Conservation (phyloP, 2,888 invertebrate species). For the Mellilla xanthometata region DNA sequence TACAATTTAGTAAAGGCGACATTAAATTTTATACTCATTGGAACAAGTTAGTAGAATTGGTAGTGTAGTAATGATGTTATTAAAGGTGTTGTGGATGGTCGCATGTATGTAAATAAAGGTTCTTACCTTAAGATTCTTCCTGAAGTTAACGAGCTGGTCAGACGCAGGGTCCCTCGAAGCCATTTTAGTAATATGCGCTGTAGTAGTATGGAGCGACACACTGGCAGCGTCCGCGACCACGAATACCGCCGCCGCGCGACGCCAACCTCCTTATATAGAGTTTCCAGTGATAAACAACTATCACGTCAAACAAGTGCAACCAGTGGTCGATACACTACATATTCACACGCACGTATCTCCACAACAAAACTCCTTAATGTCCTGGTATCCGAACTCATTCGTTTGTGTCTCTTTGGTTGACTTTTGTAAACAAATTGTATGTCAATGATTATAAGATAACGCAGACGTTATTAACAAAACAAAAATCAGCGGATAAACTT, state of each 20-base stretch:
- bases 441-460: no score
- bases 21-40: no score
- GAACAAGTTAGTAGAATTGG: no score
- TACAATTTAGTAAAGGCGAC: not conserved
- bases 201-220: slow-evolving; percentile 51
- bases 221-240: slow-evolving; percentile 54
- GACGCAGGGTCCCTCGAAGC: slow-evolving; percentile 83
- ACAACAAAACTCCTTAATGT: no score
- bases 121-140: slow-evolving; percentile 83
- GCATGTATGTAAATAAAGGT: not conserved
- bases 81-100: no score
- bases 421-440: no score
- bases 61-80: no score
- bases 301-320: slow-evolving; percentile 51
- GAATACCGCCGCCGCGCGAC: slow-evolving; percentile 48
- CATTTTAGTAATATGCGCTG: no score
- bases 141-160: slow-evolving; percentile 85
- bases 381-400: no score
- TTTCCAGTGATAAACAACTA: slow-evolving; percentile 61
- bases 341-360: slow-evolving; percentile 3
- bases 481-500: no score
- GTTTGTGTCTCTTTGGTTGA: no score
- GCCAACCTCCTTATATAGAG: slow-evolving; percentile 58
- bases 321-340: slow-evolving; percentile 20
- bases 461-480: no score